Conservation (phyloP, 2,797 vertebrate species). For the Pangasius macronema region DNA sequence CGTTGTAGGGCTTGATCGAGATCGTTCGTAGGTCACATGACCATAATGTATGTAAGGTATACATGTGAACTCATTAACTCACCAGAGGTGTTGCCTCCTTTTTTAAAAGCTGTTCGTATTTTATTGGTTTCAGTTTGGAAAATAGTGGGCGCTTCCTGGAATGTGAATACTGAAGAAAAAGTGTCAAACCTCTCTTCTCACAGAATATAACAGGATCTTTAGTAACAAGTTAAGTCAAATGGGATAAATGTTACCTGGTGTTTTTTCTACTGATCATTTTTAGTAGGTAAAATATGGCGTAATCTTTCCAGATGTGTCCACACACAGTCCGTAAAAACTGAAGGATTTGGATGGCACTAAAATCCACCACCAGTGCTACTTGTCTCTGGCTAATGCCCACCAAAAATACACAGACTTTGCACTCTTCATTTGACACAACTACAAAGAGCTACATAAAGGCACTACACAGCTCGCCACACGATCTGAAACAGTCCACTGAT, state of each 20-base stretch:
- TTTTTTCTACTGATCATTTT: background rate
- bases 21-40: background rate
- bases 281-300: background rate
- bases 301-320: background rate
- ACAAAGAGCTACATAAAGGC: slow-evolving; percentile 37
- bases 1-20: background rate
- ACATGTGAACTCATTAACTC: background rate
- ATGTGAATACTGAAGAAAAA: too few relatives aligned
- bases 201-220: too few relatives aligned
- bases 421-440: background rate
- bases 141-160: too few relatives aligned
- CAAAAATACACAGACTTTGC: background rate
- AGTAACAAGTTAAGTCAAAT: too few relatives aligned
- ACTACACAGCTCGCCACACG: slow-evolving; percentile 17
- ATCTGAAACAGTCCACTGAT: slow-evolving; percentile 43
- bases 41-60: background rate
- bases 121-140: background rate
- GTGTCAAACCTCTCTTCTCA: too few relatives aligned
- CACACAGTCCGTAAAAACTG: too few relatives aligned
- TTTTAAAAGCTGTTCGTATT: background rate
- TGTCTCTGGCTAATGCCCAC: background rate
- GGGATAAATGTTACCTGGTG: background rate
- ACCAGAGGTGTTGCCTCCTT: background rate
- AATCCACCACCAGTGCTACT: background rate
- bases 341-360: background rate